Conservation (phyloP, 2,888 invertebrate species). For the Zhengitettix transpicula region DNA sequence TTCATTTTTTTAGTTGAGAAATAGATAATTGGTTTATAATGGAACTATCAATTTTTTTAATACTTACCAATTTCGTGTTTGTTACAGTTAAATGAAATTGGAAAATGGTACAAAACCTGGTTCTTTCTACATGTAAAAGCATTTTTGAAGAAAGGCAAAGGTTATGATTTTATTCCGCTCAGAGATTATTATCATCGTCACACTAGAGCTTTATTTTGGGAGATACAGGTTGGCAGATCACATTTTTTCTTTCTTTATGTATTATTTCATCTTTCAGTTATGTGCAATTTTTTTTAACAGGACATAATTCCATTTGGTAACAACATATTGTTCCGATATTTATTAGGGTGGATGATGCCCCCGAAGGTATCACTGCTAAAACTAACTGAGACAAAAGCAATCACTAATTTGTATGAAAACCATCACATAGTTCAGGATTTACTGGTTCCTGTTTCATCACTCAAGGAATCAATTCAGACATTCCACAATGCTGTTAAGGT, state of each 20-base stretch:
- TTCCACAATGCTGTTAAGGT: constrained; percentile 53
- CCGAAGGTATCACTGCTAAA: constrained; percentile 69
- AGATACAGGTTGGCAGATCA: constrained; percentile 40
- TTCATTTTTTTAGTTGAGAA: background rate
- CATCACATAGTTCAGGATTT: constrained; percentile 69
- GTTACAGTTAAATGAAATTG: constrained; percentile 52
- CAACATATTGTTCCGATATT: constrained; percentile 47
- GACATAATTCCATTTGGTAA: constrained; percentile 76
- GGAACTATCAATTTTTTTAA: background rate
- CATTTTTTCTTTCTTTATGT: background rate
- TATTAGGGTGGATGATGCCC: constrained; percentile 69
- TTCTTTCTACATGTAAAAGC: constrained; percentile 61
- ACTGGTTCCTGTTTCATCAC: constrained; percentile 48
- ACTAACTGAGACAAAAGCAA: constrained; percentile 52
- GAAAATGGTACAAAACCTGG: constrained; percentile 68
- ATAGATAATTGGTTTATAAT: no score
- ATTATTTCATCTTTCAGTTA: background rate
- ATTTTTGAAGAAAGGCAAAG: constrained; percentile 25
- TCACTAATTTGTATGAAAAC: constrained; percentile 53
- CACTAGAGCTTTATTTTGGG: constrained; percentile 68
- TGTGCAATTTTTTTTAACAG: constrained; percentile 24
- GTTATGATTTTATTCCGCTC: constrained; percentile 55
- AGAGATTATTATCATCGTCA: constrained; percentile 72
- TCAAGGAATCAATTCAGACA: constrained; percentile 41
- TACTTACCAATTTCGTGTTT: background rate